A percentile compares a stretch with the other conserved stretches of the same genome.
Evolutionary conservation across 2,797 vertebrate genomes (phyloP).

Genomic region (Melanogrammus aeglefinus): DNA sequence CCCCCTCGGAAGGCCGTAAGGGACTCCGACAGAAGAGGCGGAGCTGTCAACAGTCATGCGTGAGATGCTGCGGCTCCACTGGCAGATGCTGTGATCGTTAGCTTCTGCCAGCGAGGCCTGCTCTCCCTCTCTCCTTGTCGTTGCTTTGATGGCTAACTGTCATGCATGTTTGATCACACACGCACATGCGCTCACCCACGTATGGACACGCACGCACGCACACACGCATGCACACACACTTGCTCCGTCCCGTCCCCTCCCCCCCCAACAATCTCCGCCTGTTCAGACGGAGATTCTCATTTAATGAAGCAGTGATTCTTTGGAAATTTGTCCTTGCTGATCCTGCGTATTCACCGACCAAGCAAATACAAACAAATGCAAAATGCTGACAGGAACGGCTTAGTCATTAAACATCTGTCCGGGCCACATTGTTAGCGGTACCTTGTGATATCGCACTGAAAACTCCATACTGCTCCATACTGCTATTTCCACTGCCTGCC

Average conservation of each 20-base stretch:
- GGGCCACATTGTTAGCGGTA: neutral
- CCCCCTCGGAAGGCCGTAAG: constrained; percentile 39
- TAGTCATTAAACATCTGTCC: neutral
- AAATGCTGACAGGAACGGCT: neutral
- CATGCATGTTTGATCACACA: constrained; percentile 75
- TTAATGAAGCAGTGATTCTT: constrained; percentile 46
- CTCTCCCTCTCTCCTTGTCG: constrained; percentile 51
- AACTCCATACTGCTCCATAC: neutral
- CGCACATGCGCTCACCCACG: constrained; percentile 47
- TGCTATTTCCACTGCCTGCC: too few relatives aligned
- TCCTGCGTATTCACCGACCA: neutral
- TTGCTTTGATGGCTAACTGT: constrained; percentile 69
- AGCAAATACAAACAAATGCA: neutral
- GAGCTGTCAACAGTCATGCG: constrained; percentile 41
- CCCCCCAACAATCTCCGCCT: constrained; percentile 32
- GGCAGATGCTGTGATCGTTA: constrained; percentile 41
- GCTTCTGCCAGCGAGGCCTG: constrained; percentile 43
- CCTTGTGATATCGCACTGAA: constrained; percentile 13
- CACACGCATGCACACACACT: constrained; percentile 64
- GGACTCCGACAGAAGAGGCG: constrained; percentile 29
- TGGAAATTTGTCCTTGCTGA: neutral
- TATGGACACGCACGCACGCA: constrained; percentile 63
- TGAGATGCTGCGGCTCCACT: constrained; percentile 47
- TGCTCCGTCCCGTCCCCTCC: neutral
- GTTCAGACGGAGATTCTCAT: constrained; percentile 34